Evolutionary conservation across 2,888 invertebrate species (phyloP), one percentile per base, ranked within the genome.

Genomic region (Philhelius pedissequus): DNA sequence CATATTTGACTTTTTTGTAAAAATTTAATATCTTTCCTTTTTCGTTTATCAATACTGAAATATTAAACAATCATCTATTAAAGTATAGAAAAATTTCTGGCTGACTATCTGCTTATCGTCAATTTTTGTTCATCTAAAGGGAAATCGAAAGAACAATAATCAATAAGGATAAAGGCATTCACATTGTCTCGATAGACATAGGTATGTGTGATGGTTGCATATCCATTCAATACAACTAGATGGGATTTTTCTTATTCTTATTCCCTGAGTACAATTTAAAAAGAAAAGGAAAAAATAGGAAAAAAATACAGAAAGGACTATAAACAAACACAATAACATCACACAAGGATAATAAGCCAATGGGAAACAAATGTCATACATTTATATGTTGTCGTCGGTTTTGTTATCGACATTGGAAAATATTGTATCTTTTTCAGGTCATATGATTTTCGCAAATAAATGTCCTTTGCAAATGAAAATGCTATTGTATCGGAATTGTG

Each of bases 311-410:
- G 35, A 56, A 20, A 35, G 11, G 13, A 35, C 15, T 13, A 35
- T 30, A 40, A 62, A 40, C 52, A 74, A 60, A 58, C 56, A 66
- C 38, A 66, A 79, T 66, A 40, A 69, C 68, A 80, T 74, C 43
- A 62, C 43, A 62, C 48, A 70, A 64, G 75, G 70, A 75, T 81
- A 81, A 64, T 56, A 81, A 81, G 80, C 75, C 80, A 81, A 81
- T 75, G 30, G 62, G 56, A 81, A 70, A 81, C 75, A 75, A 75
- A 75, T 58, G 75, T 79, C 79, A 79, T 74, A 60, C 8, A 3
- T 40, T n/a, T n/a, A n/a, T n/a, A n/a, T 15, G 15, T 15, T 7
- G 40, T n/a, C 7, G 43, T 43, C 9, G 4, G 18, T 18, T 9
- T 45, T 27, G 60, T 60, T 35, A 60, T 75, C 80, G 69, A 56